These are phyloP conservation scores for Liparis tanakae DNA, from an alignment of 2,797 vertebrate species.

Conservation along the genomic window DNA sequence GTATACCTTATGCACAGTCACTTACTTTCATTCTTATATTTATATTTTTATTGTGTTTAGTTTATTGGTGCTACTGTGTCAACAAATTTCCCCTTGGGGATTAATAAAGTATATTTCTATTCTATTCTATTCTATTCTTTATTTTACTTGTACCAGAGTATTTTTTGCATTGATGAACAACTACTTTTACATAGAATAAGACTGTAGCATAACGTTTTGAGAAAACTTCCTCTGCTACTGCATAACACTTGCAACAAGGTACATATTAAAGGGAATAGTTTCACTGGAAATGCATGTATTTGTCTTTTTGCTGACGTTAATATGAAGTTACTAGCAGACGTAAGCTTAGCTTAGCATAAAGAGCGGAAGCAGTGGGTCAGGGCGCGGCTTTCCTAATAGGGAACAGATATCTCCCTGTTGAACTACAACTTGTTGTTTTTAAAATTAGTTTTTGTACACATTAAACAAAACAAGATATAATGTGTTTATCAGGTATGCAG, in stretches of 20 bases:
- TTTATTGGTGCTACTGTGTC: too few relatives aligned
- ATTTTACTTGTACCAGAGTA: neutral
- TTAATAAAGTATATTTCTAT: too few relatives aligned
- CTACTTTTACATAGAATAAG: neutral
- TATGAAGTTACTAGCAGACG: neutral
- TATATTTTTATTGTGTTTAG: too few relatives aligned
- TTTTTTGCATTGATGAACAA: neutral
- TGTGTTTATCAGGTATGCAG: neutral
- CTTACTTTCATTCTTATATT: too few relatives aligned
- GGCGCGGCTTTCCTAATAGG: neutral
- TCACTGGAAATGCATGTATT: neutral
- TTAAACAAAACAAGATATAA: neutral
- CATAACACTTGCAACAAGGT: neutral
- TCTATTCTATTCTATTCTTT: too few relatives aligned
- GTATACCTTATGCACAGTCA: too few relatives aligned
- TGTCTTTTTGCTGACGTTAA: neutral
- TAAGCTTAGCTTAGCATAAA: constrained; percentile 10
- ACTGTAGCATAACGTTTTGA: too few relatives aligned
- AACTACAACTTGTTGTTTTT: neutral
- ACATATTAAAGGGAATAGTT: neutral
- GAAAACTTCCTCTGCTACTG: neutral
- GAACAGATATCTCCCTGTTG: neutral
- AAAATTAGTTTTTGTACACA: neutral
- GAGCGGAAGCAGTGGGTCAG: neutral
- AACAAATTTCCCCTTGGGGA: too few relatives aligned